Evolutionary conservation across 2,888 invertebrate genomes (phyloP).

Genomic region (Eupithecia exiguata): DNA sequence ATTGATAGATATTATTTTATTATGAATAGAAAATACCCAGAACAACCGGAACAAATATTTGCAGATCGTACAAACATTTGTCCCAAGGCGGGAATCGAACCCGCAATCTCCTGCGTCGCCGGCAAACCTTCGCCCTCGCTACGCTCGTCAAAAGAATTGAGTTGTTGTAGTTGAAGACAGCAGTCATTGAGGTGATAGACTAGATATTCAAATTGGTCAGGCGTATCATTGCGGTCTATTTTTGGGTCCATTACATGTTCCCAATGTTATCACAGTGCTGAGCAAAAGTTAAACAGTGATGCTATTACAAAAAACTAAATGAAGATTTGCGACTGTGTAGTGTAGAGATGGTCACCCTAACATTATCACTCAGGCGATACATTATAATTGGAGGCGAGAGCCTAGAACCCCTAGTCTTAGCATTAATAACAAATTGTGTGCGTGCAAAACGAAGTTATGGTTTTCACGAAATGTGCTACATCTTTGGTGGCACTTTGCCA

Average conservation of each 20-base stretch:
- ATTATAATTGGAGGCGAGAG: too few species aligned
- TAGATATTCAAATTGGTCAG: conserved; percentile 39
- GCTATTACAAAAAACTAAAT: not conserved
- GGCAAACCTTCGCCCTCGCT: too few species aligned
- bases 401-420: too few species aligned
- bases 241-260: conserved; percentile 55
- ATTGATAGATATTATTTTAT: too few species aligned
- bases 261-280: conserved; percentile 58
- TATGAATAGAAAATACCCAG: too few species aligned
- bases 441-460: conserved; percentile 13
- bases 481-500: conserved; percentile 38
- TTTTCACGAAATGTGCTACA: conserved; percentile 39
- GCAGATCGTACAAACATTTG: too few species aligned
- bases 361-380: not conserved
- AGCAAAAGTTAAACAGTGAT: not conserved
- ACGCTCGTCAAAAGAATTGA: too few species aligned
- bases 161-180: conserved; percentile 24
- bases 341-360: not conserved
- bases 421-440: not conserved
- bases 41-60: too few species aligned
- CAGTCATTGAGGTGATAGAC: conserved; percentile 17
- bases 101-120: too few species aligned
- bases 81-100: too few species aligned
- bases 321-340: not conserved
- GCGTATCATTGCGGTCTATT: conserved; percentile 56